A percentile compares a stretch with the other conserved stretches of the same genome.
These are phyloP conservation scores for Uloborus plumipes DNA, from an alignment of 2,888 invertebrate species.

Conservation along the genomic window DNA sequence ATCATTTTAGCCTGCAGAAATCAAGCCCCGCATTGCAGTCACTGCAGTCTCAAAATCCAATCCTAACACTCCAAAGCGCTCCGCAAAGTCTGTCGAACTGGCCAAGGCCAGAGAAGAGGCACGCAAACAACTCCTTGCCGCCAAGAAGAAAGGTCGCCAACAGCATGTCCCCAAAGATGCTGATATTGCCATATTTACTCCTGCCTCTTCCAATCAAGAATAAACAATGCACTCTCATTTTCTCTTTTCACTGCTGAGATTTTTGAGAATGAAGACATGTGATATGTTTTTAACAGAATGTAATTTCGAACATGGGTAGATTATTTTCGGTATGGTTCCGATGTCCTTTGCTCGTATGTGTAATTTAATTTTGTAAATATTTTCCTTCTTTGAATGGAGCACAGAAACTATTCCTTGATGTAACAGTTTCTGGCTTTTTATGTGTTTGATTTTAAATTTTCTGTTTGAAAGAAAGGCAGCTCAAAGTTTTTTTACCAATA, in stretches of 20 bases:
- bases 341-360: no score
- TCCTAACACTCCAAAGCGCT: constrained; percentile 55
- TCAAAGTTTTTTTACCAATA: no score
- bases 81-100: constrained; percentile 49
- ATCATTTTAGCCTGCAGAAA: constrained; percentile 17
- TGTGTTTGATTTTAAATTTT: no score
- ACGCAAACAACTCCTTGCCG: constrained; percentile 54
- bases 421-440: no score
- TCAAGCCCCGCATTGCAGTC: constrained; percentile 19
- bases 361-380: no score
- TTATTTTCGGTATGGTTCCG: constrained; percentile 58
- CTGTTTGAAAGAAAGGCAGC: no score
- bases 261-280: constrained; percentile 74
- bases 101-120: constrained; percentile 59
- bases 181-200: constrained; percentile 50
- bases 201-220: constrained; percentile 39
- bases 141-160: constrained; percentile 56
- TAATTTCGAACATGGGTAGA: constrained; percentile 76
- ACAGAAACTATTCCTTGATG: no score
- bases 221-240: constrained; percentile 73
- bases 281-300: constrained; percentile 77
- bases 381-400: no score
- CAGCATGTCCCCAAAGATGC: constrained; percentile 27
- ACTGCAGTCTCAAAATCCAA: constrained; percentile 51
- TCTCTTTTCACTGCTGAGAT: constrained; percentile 71